Base-by-base conservation (phyloP, 2,888 invertebrate species). In the Thelaira solivaga region DNA sequence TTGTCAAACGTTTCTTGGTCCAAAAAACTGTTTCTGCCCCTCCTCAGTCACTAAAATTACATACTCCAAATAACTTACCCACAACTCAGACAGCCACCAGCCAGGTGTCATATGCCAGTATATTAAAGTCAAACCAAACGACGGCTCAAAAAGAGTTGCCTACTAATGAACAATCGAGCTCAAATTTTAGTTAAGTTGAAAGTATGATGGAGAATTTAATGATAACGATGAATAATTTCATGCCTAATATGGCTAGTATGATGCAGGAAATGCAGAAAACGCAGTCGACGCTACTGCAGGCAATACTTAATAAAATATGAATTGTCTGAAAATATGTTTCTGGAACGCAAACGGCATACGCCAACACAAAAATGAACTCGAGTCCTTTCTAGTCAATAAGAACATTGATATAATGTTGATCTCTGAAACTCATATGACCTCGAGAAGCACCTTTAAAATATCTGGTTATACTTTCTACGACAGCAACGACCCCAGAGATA, bases 291-390 rank as follows among this genome's bases (percentile, higher is more conserved):
- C 1, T 41, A 8, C 7, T 39, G 22, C 41, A 57, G 10, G 57
- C 39, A 22, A 4, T 57, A n/a, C 2, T 57, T 11, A 16, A 24
- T 8, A 57, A 16, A 26, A n/a, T 6, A 41, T 57, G 1, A 57
- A 57, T 4, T 6, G 13, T 8, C 22, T 26, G 8, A 61, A 43
- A 59, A 43, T 45, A 43, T 43, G 43, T 29, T 29, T 29, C 7
- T 59, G 59, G 43, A 59, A 59, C 31, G 59, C 43, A 11, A 59
- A 59, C 55, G 55, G 22, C 55, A 8, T 55, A 7, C 22, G 55
- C 39, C 55, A 55, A 39, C 55, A 55, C 4, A 39, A 55, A 24
- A n/a, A 55, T 4, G 39, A 55, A 39, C 11, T 36, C 7, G 20
- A 43, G 10, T 26, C 26, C 26, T 26, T 26, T 26, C 26, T 26